These are phyloP conservation scores for Heliconius erato DNA, from an alignment of 2,888 invertebrate species.

Conservation along the genomic window DNA sequence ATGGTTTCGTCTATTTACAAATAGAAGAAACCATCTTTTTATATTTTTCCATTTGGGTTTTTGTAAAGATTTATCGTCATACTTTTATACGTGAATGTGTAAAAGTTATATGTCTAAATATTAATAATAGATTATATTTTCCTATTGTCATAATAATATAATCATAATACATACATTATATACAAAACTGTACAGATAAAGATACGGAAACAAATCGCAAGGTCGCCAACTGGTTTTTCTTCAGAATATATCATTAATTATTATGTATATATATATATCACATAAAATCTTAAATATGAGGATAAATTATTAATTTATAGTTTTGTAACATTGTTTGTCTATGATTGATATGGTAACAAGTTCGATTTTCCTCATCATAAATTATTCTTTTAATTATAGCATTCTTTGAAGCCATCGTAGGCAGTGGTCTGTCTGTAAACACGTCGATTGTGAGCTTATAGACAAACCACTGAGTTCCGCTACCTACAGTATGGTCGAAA, in stretches of 20 bases:
- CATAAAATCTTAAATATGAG: constrained; percentile 4
- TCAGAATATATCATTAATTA: constrained; percentile 25
- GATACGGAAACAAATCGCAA: constrained; percentile 49
- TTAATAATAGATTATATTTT: not conserved
- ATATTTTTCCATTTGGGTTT: too few relatives aligned
- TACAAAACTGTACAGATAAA: constrained; percentile 30
- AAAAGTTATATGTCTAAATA: not conserved
- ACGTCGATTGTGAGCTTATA: too few relatives aligned
- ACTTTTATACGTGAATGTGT: too few relatives aligned
- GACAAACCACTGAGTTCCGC: too few relatives aligned
- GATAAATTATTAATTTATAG: constrained; percentile 6
- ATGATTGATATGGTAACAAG: not conserved
- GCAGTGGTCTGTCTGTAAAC: too few relatives aligned
- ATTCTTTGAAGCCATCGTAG: not conserved
- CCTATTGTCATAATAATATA: not conserved
- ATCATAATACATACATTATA: not conserved
- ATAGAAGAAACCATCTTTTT: too few relatives aligned
- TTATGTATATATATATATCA: not conserved
- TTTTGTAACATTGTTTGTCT: constrained; percentile 11
- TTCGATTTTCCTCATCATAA: not conserved
- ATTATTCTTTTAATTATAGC: not conserved
- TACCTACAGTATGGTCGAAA: too few relatives aligned
- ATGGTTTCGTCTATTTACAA: too few relatives aligned
- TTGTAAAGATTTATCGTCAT: too few relatives aligned
- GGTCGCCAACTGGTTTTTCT: constrained; percentile 49